phyloP scores from a whole-genome alignment of 2,113 vertebrate genomes.

The Tympanuchus pallidicinctus region DNA sequence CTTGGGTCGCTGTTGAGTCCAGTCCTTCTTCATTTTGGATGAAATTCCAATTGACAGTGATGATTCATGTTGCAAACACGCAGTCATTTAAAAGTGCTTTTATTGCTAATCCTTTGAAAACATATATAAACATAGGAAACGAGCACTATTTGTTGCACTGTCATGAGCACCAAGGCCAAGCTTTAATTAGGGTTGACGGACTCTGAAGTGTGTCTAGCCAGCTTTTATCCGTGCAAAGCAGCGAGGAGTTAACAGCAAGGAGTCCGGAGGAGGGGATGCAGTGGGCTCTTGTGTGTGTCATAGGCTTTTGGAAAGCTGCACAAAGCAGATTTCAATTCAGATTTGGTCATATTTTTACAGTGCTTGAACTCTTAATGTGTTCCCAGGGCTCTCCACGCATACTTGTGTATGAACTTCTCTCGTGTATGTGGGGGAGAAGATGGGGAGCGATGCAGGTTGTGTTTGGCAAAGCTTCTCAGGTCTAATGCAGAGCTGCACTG shows the following conservation, averaged over 20 bases:
- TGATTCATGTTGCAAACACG: constrained; percentile 2
- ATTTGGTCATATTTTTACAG: background rate
- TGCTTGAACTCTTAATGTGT: background rate
- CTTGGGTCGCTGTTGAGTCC: background rate
- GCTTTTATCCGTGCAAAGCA: background rate
- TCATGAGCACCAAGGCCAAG: background rate
- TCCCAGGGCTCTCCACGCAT: background rate
- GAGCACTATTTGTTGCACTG: background rate
- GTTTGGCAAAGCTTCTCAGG: background rate
- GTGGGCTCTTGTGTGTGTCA: background rate
- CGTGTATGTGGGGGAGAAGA: background rate
- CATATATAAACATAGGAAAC: background rate
- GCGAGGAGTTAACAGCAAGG: accelerated
- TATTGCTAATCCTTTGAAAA: constrained; percentile 9
- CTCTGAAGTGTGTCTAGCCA: background rate
- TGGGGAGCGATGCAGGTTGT: background rate
- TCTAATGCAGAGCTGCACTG: background rate
- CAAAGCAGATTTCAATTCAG: background rate
- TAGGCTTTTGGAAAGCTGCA: background rate
- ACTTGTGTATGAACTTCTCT: background rate
- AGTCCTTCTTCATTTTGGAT: background rate
- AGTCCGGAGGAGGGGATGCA: background rate
- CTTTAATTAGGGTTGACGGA: background rate
- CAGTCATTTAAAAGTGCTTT: background rate
- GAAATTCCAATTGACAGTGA: background rate